Percentiles rank a stretch among this genome's conserved stretches.
Conservation (phyloP, 2,797 vertebrate genomes). For the Microctenopoma stevenorrisi region DNA sequence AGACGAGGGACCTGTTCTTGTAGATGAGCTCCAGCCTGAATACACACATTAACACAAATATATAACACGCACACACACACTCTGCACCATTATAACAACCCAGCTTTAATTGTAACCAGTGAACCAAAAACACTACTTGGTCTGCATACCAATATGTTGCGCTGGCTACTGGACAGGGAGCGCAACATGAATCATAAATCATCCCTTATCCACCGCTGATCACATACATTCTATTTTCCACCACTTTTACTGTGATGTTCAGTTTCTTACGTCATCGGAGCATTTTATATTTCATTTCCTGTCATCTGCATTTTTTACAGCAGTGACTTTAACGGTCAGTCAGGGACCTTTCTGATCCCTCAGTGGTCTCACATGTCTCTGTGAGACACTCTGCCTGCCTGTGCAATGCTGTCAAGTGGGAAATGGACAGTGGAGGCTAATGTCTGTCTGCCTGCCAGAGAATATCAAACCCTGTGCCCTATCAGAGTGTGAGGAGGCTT, state of each 20-base stretch:
- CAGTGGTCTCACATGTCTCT: not conserved
- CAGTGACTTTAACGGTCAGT: slow-evolving; percentile 27
- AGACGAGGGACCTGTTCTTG: slow-evolving; percentile 22
- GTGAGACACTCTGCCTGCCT: not conserved
- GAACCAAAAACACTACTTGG: slow-evolving; percentile 40
- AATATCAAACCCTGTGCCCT: slow-evolving; percentile 47
- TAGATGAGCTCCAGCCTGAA: slow-evolving; percentile 13
- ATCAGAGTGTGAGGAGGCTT: slow-evolving; percentile 31
- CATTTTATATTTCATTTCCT: slow-evolving; percentile 1
- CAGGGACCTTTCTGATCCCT: slow-evolving; percentile 25
- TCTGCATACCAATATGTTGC: slow-evolving; percentile 47
- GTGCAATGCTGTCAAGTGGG: slow-evolving; percentile 49
- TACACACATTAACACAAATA: slow-evolving; percentile 17
- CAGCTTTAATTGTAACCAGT: slow-evolving; percentile 48
- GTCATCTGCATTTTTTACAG: slow-evolving; percentile 26
- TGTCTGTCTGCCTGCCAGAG: slow-evolving; percentile 57
- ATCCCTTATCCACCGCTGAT: slow-evolving; percentile 28
- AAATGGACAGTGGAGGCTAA: slow-evolving; percentile 59
- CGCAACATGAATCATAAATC: slow-evolving; percentile 49
- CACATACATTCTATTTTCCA: slow-evolving; percentile 32
- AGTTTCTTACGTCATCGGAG: not conserved
- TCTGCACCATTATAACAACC: slow-evolving; percentile 34
- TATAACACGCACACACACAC: not conserved
- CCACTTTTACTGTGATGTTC: slow-evolving; percentile 8
- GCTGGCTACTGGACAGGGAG: slow-evolving; percentile 10